A percentile compares a stretch with the other conserved stretches of the same genome.
Conservation (phyloP, 2,888 invertebrate species). For the Trachelus iudaicus region DNA sequence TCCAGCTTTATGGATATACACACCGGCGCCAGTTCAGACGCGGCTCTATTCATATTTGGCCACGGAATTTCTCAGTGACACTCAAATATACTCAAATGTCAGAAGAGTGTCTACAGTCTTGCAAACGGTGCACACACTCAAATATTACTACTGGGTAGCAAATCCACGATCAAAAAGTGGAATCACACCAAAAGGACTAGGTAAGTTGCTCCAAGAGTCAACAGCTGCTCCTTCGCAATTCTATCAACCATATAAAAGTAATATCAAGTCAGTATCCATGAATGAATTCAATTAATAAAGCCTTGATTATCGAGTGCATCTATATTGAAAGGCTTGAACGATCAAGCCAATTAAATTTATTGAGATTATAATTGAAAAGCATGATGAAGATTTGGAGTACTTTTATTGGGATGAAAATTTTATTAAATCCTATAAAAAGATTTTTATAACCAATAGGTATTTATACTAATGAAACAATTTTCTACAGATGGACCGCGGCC, state of each 20-base stretch:
- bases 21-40: constrained; percentile 94
- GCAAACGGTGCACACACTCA: constrained; percentile 98
- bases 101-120: constrained; percentile 96
- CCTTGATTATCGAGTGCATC: background rate
- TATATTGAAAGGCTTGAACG: background rate
- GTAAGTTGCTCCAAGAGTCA: constrained; percentile 69
- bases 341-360: background rate
- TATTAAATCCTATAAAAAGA: background rate
- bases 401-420: background rate
- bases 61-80: constrained; percentile 98
- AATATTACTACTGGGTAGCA: constrained; percentile 99
- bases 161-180: constrained; percentile 96
- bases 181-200: constrained; percentile 93
- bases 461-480: background rate
- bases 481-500: constrained; percentile 91
- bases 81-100: constrained; percentile 97
- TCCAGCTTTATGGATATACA: constrained; percentile 99
- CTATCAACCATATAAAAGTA: background rate
- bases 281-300: background rate
- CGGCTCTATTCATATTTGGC: constrained; percentile 97
- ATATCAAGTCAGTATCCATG: background rate
- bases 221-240: background rate
- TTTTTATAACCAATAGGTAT: background rate
- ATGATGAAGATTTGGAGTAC: background rate
- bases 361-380: background rate